Evolutionary conservation across 2,797 vertebrate genomes (phyloP).

Genomic region (Anableps anableps): DNA sequence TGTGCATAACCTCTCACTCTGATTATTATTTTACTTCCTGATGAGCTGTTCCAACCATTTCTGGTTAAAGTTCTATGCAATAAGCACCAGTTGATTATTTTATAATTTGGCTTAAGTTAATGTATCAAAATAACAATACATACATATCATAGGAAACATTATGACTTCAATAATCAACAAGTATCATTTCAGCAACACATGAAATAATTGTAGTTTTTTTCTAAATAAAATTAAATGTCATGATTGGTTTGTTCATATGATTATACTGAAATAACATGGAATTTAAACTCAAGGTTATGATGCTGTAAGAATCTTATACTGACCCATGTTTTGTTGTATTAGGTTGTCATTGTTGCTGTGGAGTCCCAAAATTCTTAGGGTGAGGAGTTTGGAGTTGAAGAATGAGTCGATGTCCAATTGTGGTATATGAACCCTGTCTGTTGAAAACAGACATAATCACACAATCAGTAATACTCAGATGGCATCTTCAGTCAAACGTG

Average conservation of each 20-base stretch:
- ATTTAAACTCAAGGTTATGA: background rate
- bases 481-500: too few species aligned
- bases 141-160: background rate
- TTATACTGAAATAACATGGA: too few species aligned
- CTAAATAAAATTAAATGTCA: too few species aligned
- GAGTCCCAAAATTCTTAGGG: background rate
- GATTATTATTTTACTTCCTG: constrained; percentile 58
- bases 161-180: background rate
- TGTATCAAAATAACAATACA: background rate
- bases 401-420: background rate
- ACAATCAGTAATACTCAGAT: too few species aligned
- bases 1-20: constrained; percentile 55
- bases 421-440: background rate
- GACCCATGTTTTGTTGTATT: too few species aligned
- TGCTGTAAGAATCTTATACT: background rate
- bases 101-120: background rate
- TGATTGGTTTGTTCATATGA: too few species aligned
- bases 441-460: background rate
- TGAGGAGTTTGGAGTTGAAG: background rate
- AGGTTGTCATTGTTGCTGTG: background rate
- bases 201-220: too few species aligned
- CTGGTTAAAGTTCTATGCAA: background rate
- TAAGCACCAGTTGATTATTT: background rate
- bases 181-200: too few species aligned
- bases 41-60: background rate